Conservation (phyloP, 2,888 invertebrate species). For the Hyalella azteca region DNA sequence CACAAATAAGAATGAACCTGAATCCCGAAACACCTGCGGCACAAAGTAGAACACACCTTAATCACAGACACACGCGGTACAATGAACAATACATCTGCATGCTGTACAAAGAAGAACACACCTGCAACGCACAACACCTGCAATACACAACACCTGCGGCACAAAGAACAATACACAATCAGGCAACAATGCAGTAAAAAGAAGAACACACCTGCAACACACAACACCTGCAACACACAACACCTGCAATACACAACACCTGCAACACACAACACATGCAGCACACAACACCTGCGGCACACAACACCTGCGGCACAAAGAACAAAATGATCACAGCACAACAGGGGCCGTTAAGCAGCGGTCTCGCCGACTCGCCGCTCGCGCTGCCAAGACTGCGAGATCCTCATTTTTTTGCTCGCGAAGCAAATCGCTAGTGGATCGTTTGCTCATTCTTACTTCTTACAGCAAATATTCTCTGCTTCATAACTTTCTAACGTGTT, state of each 20-base stretch:
- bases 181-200: neutral
- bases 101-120: no score
- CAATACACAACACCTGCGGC: neutral
- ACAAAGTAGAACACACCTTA: neutral
- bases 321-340: neutral
- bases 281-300: no score
- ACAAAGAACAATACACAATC: neutral
- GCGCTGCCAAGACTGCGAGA: neutral
- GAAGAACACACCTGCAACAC: no score
- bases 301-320: conserved; percentile 3
- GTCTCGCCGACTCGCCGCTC: neutral
- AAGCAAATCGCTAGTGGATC: no score
- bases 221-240: no score
- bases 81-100: neutral
- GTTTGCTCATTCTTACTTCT: no score
- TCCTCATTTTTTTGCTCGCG: neutral
- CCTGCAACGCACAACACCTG: neutral
- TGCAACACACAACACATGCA: neutral
- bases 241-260: neutral
- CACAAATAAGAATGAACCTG: neutral
- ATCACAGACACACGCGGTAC: neutral
- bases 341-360: neutral
- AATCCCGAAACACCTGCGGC: neutral
- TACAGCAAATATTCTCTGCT: no score
- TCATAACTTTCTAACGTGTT: no score